Evolutionary conservation across 2,888 invertebrate species (phyloP), one percentile per base, ranked within the genome.

Genomic region (Buathra laborator): DNA sequence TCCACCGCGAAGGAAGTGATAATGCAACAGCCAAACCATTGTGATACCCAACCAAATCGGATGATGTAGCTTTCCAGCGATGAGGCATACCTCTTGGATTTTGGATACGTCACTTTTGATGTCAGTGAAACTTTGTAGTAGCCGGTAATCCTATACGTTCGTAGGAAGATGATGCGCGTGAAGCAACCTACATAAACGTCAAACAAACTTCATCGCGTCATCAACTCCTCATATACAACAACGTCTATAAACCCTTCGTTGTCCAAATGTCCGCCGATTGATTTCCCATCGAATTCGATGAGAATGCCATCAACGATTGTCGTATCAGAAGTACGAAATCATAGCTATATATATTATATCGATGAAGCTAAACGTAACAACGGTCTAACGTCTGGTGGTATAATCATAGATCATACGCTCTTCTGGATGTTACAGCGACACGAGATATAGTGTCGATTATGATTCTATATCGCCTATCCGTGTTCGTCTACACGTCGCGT

Each of bases 381-480:
- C 14, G 29, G 32, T 32, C 24, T n/a, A 24, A 12, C 12, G 24
- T 24, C 59, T 24, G 59, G 37, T 37, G 12, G 48, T 48, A 14
- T 48, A 12, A 59, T 14, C 59, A 32, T 59, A 59, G 32, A 59
- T 59, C 59, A 59, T 24, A 48, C 29, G 46, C 48, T 44, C 48
- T 48, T 68, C 59, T 32, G 59, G 59, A 6, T 29, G 48, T 14
- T 12, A 14, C 14, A 59, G 59, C 29, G 14, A 29, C 16, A 29
- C 16, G 68, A 46, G 12, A 24, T 29, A 46, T 48, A 46, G 19
- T 29, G 14, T 7, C 46, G 44, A 46, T 46, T 19, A 48, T 14
- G 29, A 46, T 19, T 51, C 46, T 48, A 48, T 16, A 51, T 51
- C 67, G 37, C 16, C 19, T 19, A 67, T 53, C 59, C 59, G 29